Percentiles rank a stretch among this genome's conserved stretches.
phyloP scores from a whole-genome alignment of 2,888 invertebrate species.

The Pachycephus smyrnensis region DNA sequence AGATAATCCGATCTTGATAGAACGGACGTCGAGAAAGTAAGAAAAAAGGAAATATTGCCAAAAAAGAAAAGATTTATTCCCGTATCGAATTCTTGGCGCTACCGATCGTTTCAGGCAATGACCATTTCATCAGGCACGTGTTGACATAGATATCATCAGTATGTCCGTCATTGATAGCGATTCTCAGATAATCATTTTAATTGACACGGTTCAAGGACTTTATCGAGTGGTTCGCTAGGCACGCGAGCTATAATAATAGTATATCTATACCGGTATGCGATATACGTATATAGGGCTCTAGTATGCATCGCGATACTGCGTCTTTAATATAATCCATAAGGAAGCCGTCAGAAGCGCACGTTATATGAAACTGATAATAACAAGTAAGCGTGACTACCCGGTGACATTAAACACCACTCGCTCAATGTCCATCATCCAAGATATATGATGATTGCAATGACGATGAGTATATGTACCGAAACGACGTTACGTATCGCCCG shows the following conservation, averaged over 20 bases:
- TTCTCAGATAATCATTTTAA: neutral
- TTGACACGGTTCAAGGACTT: neutral
- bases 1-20: neutral
- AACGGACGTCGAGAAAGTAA: neutral
- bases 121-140: neutral
- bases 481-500: conserved; percentile 38
- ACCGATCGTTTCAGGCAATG: neutral
- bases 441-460: conserved; percentile 45
- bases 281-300: neutral
- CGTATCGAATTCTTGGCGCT: neutral
- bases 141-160: neutral
- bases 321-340: neutral
- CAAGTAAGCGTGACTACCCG: conserved; percentile 28
- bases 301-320: neutral
- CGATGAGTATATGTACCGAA: conserved; percentile 35
- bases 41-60: neutral
- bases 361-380: conserved; percentile 21
- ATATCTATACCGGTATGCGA: neutral
- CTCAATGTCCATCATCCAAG: conserved; percentile 26
- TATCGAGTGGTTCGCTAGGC: neutral
- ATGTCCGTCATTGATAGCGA: neutral
- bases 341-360: neutral
- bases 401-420: conserved; percentile 31
- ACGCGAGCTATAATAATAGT: neutral
- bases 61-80: neutral